phyloP scores from a whole-genome alignment of 2,113 vertebrate genomes.

The Plecotus auritus region DNA sequence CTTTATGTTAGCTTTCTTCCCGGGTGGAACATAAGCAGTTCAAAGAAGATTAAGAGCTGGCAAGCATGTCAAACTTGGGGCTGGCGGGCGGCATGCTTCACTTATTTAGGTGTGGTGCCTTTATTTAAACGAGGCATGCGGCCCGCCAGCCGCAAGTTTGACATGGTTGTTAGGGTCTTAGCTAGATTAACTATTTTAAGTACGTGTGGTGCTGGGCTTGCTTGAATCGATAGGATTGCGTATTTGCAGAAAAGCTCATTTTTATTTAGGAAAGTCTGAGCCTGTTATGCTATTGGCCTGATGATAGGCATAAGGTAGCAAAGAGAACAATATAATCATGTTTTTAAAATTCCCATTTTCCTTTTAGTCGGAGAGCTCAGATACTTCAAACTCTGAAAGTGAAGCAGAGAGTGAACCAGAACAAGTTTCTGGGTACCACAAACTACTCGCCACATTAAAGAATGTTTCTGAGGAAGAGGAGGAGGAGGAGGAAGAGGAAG shows the following conservation, averaged over 20 bases:
- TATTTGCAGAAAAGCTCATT: background rate
- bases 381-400: constrained; percentile 78
- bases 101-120: no score
- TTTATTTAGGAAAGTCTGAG: background rate
- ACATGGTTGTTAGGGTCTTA: background rate
- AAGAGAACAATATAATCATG: background rate
- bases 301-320: background rate
- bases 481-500: constrained; percentile 79
- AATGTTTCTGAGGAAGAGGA: constrained; percentile 77
- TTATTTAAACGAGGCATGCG: no score
- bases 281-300: background rate
- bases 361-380: constrained; percentile 84
- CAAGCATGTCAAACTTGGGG: background rate
- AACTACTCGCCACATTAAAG: constrained; percentile 90
- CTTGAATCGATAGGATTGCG: background rate
- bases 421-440: constrained; percentile 88
- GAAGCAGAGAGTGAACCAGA: constrained; percentile 86
- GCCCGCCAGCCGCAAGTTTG: no score
- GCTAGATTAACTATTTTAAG: background rate
- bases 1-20: background rate
- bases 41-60: background rate
- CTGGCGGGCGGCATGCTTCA: no score
- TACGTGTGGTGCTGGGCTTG: background rate
- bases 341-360: constrained; percentile 15
- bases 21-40: background rate